Evolutionary conservation across 2,113 vertebrate species (phyloP).

Genomic region (Atherinomorus stipes): DNA sequence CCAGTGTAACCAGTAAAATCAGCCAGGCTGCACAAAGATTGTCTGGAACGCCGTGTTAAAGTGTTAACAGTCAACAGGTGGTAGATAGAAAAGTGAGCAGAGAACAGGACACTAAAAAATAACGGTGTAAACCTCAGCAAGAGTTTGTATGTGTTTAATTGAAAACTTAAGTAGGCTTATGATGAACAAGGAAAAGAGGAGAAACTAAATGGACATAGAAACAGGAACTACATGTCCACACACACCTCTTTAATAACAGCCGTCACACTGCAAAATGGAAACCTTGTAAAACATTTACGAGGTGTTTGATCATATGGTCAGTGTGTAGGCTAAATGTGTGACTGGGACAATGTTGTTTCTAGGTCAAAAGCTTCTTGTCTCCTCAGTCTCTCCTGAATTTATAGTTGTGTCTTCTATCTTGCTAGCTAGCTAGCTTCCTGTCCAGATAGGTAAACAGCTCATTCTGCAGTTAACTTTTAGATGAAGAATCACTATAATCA

Average conservation of each 20-base stretch:
- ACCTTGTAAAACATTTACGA: slow-evolving; percentile 44
- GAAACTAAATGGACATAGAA: neutral
- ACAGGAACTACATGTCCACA: slow-evolving; percentile 20
- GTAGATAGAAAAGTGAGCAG: neutral
- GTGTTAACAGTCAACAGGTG: slow-evolving; percentile 28
- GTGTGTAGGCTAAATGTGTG: slow-evolving; percentile 48
- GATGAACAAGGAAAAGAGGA: neutral
- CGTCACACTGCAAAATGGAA: neutral
- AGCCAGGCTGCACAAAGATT: neutral
- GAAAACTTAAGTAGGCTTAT: neutral
- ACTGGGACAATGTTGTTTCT: neutral
- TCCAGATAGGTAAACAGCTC: too few species aligned
- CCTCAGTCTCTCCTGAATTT: neutral
- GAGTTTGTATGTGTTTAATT: neutral
- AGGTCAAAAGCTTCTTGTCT: slow-evolving; percentile 24
- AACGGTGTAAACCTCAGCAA: slow-evolving; percentile 2
- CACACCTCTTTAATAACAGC: slow-evolving; percentile 20
- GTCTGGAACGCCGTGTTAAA: slow-evolving; percentile 19
- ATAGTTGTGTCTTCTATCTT: too few species aligned
- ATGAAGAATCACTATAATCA: too few species aligned
- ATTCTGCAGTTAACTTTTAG: too few species aligned
- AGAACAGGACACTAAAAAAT: neutral
- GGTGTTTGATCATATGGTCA: slow-evolving; percentile 32
- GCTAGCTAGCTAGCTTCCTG: too few species aligned
- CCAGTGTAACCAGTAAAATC: slow-evolving; percentile 14